Percentiles rank a stretch among this genome's conserved stretches.
Conservation (phyloP, 92 coral and sea anemone genomes). For the Zoanthus sansibaricus region DNA sequence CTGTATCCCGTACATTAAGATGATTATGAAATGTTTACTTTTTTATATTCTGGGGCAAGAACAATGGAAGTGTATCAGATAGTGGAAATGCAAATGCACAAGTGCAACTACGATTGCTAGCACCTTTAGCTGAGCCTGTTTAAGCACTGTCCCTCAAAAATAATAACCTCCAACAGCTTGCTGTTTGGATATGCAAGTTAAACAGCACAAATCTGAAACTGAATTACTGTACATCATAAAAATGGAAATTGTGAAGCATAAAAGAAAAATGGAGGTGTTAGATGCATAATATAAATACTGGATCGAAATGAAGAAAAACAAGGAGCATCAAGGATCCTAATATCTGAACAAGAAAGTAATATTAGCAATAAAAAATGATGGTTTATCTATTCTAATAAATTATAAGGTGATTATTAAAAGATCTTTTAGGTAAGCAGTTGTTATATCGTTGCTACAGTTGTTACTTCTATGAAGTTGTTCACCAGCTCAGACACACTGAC, state of each 20-base stretch:
- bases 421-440: too few relatives aligned
- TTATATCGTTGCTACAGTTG: too few relatives aligned
- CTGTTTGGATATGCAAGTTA: neutral
- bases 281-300: too few relatives aligned
- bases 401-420: too few relatives aligned
- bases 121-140: neutral
- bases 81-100: neutral
- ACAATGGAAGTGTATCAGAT: neutral
- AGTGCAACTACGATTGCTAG: neutral
- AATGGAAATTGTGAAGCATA: neutral
- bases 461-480: too few relatives aligned
- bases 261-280: neutral
- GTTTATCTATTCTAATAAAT: too few relatives aligned
- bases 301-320: too few relatives aligned
- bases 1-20: neutral
- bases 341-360: too few relatives aligned
- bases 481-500: too few relatives aligned
- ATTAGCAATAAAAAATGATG: too few relatives aligned
- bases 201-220: neutral
- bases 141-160: neutral
- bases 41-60: neutral
- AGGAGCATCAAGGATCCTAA: too few relatives aligned
- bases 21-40: neutral
- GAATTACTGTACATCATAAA: neutral
- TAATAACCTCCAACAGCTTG: neutral